Evolutionary conservation across 2,113 vertebrate species (phyloP).

Genomic region (Falco punctatus): DNA sequence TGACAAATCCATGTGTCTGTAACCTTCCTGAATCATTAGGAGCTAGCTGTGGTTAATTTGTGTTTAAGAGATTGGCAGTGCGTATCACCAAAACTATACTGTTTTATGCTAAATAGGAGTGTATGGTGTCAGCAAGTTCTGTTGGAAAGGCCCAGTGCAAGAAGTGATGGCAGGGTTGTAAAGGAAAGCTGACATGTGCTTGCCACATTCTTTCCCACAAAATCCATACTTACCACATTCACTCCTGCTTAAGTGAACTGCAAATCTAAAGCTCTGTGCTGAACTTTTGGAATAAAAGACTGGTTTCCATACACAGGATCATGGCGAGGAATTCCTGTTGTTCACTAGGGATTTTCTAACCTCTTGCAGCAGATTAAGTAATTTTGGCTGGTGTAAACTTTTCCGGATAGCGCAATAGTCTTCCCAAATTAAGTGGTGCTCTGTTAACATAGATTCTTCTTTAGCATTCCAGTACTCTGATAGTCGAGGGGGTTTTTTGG

Average conservation of each 20-base stretch:
- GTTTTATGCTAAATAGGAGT: background rate
- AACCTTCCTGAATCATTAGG: background rate
- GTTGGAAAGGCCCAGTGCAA: background rate
- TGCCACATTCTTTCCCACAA: background rate
- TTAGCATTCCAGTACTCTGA: background rate
- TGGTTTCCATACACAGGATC: background rate
- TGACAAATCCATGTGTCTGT: background rate
- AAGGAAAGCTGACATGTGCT: background rate
- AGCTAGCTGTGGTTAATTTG: background rate
- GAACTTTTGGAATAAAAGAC: background rate
- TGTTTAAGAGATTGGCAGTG: background rate
- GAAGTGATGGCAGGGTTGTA: background rate
- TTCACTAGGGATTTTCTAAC: background rate
- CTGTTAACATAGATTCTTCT: background rate
- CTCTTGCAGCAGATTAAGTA: background rate
- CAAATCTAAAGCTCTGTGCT: background rate
- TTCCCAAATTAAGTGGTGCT: background rate
- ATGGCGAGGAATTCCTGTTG: background rate
- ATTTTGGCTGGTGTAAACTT: background rate
- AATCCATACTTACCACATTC: background rate
- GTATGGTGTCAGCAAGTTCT: accelerated
- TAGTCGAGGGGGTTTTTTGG: accelerated
- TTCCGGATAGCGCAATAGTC: background rate
- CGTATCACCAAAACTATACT: background rate
- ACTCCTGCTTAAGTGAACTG: background rate